Conservation (phyloP, 2,888 invertebrate species). For the Neria commutata region DNA sequence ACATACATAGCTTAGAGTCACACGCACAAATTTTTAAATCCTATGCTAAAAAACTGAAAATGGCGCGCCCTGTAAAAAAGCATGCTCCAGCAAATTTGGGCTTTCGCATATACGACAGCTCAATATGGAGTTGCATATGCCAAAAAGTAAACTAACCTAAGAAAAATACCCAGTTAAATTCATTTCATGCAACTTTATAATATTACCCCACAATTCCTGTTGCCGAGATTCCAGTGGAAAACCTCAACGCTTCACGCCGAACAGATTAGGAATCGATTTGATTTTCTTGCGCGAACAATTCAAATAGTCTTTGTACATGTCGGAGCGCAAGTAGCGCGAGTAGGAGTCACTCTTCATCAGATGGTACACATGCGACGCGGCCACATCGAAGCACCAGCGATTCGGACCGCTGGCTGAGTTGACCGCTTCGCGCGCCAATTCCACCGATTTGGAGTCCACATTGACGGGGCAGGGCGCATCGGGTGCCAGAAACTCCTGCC, state of each 20-base stretch:
- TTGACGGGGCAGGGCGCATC: conserved; percentile 97
- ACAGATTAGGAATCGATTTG: conserved; percentile 63
- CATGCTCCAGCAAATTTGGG: no score
- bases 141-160: no score
- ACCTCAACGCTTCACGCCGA: conserved; percentile 62
- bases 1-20: no score
- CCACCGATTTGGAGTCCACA: conserved; percentile 91
- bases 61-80: no score
- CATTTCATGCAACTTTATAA: background rate
- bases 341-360: conserved; percentile 99
- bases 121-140: background rate
- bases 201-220: conserved; percentile 8
- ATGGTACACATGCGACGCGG: conserved; percentile 98
- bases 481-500: conserved; percentile 90
- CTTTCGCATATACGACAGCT: background rate
- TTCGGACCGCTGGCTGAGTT: conserved; percentile 72
- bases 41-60: no score
- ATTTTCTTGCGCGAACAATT: conserved; percentile 98
- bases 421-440: conserved; percentile 81
- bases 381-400: conserved; percentile 95
- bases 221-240: background rate
- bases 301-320: conserved; percentile 97
- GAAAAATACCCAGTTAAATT: no score
- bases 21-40: no score
- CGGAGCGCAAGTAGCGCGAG: conserved; percentile 94